Percentiles rank a stretch among this genome's conserved stretches.
These are phyloP conservation scores for Callopanchax toddi DNA, from an alignment of 2,113 vertebrate species.

Conservation along the genomic window DNA sequence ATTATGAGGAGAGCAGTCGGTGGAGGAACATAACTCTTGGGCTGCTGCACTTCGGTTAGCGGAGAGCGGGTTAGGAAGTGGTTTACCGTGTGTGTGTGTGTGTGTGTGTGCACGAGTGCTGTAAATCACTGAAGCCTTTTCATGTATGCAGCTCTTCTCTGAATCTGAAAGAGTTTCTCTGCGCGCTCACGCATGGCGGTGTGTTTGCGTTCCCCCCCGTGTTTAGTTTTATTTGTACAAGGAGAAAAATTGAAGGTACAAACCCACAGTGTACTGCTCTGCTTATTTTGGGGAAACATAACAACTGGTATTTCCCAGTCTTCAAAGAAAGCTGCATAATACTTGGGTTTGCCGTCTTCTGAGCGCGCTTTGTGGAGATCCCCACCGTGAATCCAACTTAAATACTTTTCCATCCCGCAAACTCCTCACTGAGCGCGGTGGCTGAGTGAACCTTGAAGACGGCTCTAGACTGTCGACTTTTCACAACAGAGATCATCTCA, in stretches of 20 bases:
- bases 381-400: constrained; percentile 73
- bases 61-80: constrained; percentile 72
- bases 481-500: constrained; percentile 66
- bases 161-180: constrained; percentile 48
- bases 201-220: constrained; percentile 55
- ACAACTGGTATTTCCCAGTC: constrained; percentile 79
- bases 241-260: constrained; percentile 72
- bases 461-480: constrained; percentile 49
- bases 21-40: constrained; percentile 61
- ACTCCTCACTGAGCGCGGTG: constrained; percentile 63
- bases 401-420: constrained; percentile 74
- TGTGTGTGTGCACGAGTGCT: constrained; percentile 48
- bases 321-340: constrained; percentile 75
- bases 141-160: constrained; percentile 33
- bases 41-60: constrained; percentile 69
- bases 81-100: constrained; percentile 70
- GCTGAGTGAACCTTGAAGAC: constrained; percentile 68
- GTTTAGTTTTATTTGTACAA: constrained; percentile 79
- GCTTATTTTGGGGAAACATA: constrained; percentile 76
- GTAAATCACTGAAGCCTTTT: constrained; percentile 68
- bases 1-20: constrained; percentile 66
- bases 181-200: constrained; percentile 46
- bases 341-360: constrained; percentile 68
- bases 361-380: constrained; percentile 72
- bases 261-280: constrained; percentile 60